Evolutionary conservation across 2,888 invertebrate species (phyloP).

Genomic region (Ctena decussata): DNA sequence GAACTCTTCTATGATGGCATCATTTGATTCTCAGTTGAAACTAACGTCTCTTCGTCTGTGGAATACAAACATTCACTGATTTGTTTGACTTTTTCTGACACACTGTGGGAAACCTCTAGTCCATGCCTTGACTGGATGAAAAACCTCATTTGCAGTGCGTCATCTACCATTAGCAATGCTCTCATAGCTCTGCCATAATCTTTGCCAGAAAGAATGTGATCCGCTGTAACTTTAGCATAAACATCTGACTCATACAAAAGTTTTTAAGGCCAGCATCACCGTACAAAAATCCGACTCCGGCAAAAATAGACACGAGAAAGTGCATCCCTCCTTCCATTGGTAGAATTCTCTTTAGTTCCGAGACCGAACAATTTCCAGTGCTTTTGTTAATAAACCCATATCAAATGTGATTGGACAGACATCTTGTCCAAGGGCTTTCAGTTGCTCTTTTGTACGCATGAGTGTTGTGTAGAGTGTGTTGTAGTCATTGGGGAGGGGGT

Average conservation of each 20-base stretch:
- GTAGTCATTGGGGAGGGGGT: slow-evolving; percentile 16
- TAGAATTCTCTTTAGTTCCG: slow-evolving; percentile 25
- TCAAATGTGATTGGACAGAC: slow-evolving; percentile 27
- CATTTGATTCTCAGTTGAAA: background rate
- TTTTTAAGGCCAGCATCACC: slow-evolving; percentile 28
- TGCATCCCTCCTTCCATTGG: slow-evolving; percentile 49
- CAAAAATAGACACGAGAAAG: slow-evolving; percentile 32
- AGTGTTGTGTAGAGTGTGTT: slow-evolving; percentile 32
- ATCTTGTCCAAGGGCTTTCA: slow-evolving; percentile 29
- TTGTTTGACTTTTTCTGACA: background rate
- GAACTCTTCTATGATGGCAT: background rate
- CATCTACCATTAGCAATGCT: slow-evolving; percentile 35
- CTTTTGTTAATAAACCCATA: slow-evolving; percentile 36
- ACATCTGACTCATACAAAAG: slow-evolving; percentile 33
- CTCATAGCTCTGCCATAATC: slow-evolving; percentile 39
- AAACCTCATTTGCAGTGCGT: slow-evolving; percentile 20
- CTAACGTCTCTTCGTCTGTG: background rate
- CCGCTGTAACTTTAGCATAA: slow-evolving; percentile 28
- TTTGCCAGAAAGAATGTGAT: slow-evolving; percentile 37
- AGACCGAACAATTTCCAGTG: slow-evolving; percentile 38
- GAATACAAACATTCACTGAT: background rate
- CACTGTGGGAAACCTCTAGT: background rate
- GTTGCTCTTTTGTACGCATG: slow-evolving; percentile 22
- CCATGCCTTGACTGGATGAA: background rate
- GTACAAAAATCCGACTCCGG: slow-evolving; percentile 22